These are phyloP conservation scores for Epirrhoe alternata DNA, from an alignment of 2,888 invertebrate genomes.

Conservation along the genomic window DNA sequence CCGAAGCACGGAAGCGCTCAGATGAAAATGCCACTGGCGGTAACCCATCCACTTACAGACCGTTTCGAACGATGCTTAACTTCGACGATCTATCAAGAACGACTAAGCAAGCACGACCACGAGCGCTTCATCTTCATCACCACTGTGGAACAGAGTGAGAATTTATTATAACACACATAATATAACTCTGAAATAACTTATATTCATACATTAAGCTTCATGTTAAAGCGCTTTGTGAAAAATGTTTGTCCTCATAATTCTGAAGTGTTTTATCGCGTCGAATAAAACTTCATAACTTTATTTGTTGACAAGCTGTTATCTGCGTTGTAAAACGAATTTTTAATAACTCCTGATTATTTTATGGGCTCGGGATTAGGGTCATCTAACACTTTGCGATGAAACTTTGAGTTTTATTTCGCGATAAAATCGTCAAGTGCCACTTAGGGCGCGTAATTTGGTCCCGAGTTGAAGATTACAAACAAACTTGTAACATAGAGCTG, in stretches of 20 bases:
- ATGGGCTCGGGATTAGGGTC: slow-evolving; percentile 35
- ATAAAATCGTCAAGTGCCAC: slow-evolving; percentile 48
- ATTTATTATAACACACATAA: neutral
- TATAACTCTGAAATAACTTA: neutral
- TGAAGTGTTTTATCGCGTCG: slow-evolving; percentile 10
- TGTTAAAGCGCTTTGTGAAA: neutral
- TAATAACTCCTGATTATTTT: slow-evolving; percentile 36
- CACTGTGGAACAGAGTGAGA: too few species aligned
- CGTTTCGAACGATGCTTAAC: too few species aligned
- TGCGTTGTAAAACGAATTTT: slow-evolving; percentile 32
- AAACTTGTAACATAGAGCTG: slow-evolving; percentile 43
- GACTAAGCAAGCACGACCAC: too few species aligned
- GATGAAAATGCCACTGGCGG: too few species aligned
- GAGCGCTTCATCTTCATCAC: too few species aligned
- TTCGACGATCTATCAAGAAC: too few species aligned
- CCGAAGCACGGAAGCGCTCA: too few species aligned
- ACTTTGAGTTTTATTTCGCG: slow-evolving; percentile 46
- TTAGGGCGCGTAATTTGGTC: slow-evolving; percentile 41
- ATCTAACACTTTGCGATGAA: slow-evolving; percentile 39
- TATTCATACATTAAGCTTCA: neutral
- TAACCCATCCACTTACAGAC: too few species aligned
- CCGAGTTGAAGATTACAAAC: slow-evolving; percentile 43
- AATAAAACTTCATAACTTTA: slow-evolving; percentile 29
- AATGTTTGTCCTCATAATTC: neutral
- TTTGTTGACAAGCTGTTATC: slow-evolving; percentile 36